Base-by-base conservation (phyloP, 2,888 invertebrate species). In the Argyresthia goedartella region DNA sequence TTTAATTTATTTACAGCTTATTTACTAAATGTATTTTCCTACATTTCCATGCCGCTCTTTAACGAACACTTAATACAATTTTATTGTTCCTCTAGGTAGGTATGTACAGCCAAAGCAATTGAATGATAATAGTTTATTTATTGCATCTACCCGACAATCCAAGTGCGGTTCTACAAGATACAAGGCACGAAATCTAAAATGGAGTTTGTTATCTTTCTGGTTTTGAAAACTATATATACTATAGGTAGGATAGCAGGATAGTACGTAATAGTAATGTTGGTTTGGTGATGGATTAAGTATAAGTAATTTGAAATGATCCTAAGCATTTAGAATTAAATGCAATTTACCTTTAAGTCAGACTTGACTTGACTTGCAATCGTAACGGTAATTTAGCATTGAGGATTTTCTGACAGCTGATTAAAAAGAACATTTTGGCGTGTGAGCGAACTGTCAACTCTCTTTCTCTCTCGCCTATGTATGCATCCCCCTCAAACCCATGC, bases 1-100 rank as follows among this genome's bases (percentile, higher is more conserved):
- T 25, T 25, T 25, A 15, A 63, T 78, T 76, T 82, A 81, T 81
- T 82, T 82, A 82, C 82, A 81, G 72, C 74, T 76, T 76, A 73
- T 69, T 59, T 64, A 64, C 62, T 69, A 75, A 46, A 16, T 33
- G 16, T 11, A 4, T 16, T 46, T 46, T 46, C 46, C 33, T 46
- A 9, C 10, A n/a, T 39, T n/a, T 8, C 25, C 25, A 25, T 25
- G 25, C 25, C 3, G 25, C 25, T 25, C 25, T 25, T 25, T 25
- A 25, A 25, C 25, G 6, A 25, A 25, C 25, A 25, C 25, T 2
- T 25, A 25, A 6, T 6, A 25, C 25, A 25, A 46, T 46, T 46
- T 46, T 10, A 2, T 16, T 44, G 44, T 44, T 44, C 44, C 44
- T 44, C 6, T 44, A 25, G 16, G 14, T 42, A 42, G n/a, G 13